Percentiles rank a stretch among this genome's conserved stretches.
Evolutionary conservation across 2,888 invertebrate genomes (phyloP).

Genomic region (Matsumyia berberina): DNA sequence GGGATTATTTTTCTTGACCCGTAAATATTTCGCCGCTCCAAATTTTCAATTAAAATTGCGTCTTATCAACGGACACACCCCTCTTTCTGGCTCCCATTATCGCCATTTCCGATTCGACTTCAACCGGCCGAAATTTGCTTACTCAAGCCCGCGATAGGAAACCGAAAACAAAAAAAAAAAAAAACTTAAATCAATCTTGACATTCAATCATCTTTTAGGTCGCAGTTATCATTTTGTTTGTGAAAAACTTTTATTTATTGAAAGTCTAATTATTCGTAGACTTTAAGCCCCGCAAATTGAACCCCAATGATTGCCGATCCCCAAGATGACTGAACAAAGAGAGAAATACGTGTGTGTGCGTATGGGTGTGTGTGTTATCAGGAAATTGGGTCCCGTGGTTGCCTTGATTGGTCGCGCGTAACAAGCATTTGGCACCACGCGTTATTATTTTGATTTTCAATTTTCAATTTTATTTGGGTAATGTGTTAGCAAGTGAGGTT

Average conservation of each 20-base stretch:
- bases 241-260: constrained; percentile 14
- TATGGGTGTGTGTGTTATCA: constrained; percentile 18
- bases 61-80: constrained; percentile 25
- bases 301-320: constrained; percentile 5
- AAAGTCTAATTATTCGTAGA: constrained; percentile 25
- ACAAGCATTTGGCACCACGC: constrained; percentile 52
- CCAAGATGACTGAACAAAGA: not conserved
- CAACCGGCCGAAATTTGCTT: not conserved
- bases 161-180: not conserved
- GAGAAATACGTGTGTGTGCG: not conserved
- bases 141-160: constrained; percentile 1
- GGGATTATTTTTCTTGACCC: constrained; percentile 2
- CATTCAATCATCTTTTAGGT: constrained; percentile 30
- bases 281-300: constrained; percentile 47
- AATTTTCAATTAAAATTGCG: not conserved
- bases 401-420: constrained; percentile 38
- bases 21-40: not conserved
- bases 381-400: constrained; percentile 25
- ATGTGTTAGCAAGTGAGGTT: constrained; percentile 30
- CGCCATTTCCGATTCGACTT: constrained; percentile 17
- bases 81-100: constrained; percentile 8
- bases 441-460: constrained; percentile 56
- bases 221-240: constrained; percentile 27
- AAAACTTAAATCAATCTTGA: constrained; percentile 22
- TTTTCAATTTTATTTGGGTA: constrained; percentile 48